These are phyloP conservation scores for Melanocharis versteri DNA, from an alignment of 2,113 vertebrate species.

Conservation along the genomic window DNA sequence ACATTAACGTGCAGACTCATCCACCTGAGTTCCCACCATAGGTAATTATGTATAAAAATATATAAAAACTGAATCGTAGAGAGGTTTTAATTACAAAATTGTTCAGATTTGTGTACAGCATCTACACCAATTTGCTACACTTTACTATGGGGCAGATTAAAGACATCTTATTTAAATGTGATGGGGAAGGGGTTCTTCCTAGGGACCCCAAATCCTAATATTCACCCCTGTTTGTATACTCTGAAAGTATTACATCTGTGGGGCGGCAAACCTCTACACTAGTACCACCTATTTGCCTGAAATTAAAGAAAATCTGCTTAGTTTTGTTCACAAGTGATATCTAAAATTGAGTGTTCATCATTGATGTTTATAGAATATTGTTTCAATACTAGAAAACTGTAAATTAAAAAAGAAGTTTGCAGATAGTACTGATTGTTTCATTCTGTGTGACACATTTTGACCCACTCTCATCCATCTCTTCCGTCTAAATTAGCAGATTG, in stretches of 20 bases:
- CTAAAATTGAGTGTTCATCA: rapidly evolving
- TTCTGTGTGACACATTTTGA: background rate
- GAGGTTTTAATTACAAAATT: background rate
- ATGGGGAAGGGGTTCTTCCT: background rate
- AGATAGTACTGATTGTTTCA: background rate
- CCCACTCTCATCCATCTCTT: background rate
- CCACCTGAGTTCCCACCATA: background rate
- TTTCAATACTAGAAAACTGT: background rate
- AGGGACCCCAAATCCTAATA: background rate
- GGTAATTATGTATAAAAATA: background rate
- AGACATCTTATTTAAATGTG: background rate
- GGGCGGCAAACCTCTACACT: background rate
- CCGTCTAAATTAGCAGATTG: background rate
- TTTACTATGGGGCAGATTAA: background rate
- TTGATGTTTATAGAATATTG: background rate
- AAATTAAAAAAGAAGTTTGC: background rate
- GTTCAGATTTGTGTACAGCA: background rate
- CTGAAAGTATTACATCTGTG: background rate
- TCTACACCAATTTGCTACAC: background rate
- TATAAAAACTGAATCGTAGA: background rate
- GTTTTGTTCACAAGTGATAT: background rate
- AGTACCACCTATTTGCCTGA: background rate
- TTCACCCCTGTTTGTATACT: background rate
- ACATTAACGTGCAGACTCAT: background rate
- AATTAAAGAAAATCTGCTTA: background rate